Conservation (phyloP, 2,113 vertebrate genomes). For the Taurulus bubalis region DNA sequence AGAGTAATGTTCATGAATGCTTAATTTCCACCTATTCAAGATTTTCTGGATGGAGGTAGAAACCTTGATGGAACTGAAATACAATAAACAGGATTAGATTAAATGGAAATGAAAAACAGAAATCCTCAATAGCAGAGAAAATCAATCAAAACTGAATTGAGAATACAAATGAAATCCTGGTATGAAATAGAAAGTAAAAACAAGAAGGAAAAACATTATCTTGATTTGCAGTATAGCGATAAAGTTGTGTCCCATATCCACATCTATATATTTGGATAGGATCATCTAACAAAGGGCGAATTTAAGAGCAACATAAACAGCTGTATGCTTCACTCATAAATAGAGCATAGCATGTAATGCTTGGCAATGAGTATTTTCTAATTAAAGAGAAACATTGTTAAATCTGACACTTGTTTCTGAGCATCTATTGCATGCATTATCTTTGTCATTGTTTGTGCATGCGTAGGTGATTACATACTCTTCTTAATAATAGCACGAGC, state of each 20-base stretch:
- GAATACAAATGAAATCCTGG: neutral
- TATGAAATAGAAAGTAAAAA: neutral
- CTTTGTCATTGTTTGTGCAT: neutral
- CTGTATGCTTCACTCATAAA: no score
- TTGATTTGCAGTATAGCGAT: no score
- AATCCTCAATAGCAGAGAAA: neutral
- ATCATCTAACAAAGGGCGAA: no score
- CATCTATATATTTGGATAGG: neutral
- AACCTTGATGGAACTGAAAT: neutral
- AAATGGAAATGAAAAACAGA: neutral
- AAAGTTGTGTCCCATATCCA: no score
- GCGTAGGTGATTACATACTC: neutral
- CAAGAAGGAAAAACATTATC: neutral
- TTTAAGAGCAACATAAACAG: no score
- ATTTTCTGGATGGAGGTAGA: neutral
- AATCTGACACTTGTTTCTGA: neutral
- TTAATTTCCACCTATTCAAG: neutral
- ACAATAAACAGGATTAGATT: neutral
- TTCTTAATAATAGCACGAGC: neutral
- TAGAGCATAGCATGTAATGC: no score
- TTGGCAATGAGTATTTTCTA: neutral
- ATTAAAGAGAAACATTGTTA: neutral
- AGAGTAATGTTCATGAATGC: neutral
- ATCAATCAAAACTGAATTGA: neutral
- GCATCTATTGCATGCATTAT: neutral